Conservation (phyloP, 2,797 vertebrate genomes). For the Peromyscus melanophrys region DNA sequence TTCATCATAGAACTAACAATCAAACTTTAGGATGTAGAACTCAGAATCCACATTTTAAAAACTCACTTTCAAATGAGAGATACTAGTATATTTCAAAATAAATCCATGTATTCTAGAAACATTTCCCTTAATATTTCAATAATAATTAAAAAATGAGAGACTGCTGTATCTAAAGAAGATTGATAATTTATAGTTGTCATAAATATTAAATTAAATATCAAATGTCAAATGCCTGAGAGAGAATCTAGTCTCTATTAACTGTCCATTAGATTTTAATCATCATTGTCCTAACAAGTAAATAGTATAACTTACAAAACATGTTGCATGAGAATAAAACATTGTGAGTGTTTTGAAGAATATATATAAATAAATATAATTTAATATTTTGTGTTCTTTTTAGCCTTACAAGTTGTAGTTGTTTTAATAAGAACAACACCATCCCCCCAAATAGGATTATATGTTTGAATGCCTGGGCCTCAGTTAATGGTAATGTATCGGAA, state of each 20-base stretch:
- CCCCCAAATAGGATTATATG: neutral
- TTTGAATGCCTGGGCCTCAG: neutral
- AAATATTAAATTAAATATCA: slow-evolving; percentile 14
- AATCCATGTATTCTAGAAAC: neutral
- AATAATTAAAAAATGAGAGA: neutral
- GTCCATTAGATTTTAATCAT: neutral
- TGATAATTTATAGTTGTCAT: neutral
- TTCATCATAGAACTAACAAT: neutral
- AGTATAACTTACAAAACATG: neutral
- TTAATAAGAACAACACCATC: no score
- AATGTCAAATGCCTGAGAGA: neutral
- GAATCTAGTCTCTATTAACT: neutral
- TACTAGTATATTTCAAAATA: neutral
- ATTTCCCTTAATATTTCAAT: neutral
- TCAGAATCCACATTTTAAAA: neutral
- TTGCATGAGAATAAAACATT: neutral
- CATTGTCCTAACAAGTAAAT: neutral
- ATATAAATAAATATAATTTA: neutral
- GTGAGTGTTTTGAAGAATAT: neutral
- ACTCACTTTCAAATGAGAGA: neutral
- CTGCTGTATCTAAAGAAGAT: neutral
- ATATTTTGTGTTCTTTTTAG: neutral
- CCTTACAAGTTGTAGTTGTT: no score
- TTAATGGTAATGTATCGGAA: neutral
- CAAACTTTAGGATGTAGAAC: neutral